Evolutionary conservation across 1,140 invertebrate genomes (phyloP).

Genomic region (Drosophila cardini): DNA sequence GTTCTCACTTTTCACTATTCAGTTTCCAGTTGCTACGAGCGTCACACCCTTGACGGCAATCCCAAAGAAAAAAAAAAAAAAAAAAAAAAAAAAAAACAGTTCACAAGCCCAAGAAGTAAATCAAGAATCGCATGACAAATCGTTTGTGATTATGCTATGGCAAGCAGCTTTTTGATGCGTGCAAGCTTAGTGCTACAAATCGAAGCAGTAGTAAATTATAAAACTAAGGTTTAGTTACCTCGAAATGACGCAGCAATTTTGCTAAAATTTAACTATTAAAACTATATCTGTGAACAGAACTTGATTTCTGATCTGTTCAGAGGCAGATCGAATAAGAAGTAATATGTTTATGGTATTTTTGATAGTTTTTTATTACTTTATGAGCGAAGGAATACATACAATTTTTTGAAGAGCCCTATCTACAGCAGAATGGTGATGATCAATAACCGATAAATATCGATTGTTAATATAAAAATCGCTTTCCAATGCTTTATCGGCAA

Average conservation of each 20-base stretch:
- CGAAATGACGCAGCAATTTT: neutral
- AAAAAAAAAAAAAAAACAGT: neutral
- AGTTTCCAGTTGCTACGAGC: constrained; percentile 17
- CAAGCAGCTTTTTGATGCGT: constrained; percentile 3
- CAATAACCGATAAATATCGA: neutral
- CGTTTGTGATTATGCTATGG: neutral
- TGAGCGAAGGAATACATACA: too few species aligned
- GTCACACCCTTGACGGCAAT: constrained; percentile 16
- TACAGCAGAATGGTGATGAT: too few species aligned
- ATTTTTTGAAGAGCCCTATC: too few species aligned
- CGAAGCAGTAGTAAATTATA: neutral
- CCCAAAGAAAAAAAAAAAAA: constrained; percentile 6
- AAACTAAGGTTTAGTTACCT: neutral
- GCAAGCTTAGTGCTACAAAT: constrained; percentile 13
- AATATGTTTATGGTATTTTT: too few species aligned
- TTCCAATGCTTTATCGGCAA: neutral
- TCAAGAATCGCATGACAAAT: constrained; percentile 26
- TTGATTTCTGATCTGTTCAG: too few species aligned
- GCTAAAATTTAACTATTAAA: too few species aligned
- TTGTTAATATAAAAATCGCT: neutral
- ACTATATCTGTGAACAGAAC: too few species aligned
- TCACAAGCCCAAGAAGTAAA: constrained; percentile 6
- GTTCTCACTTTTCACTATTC: constrained; percentile 14
- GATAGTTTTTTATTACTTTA: too few species aligned
- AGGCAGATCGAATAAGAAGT: too few species aligned